Conservation (phyloP, 2,888 invertebrate genomes). For the Drosophila colorata region DNA sequence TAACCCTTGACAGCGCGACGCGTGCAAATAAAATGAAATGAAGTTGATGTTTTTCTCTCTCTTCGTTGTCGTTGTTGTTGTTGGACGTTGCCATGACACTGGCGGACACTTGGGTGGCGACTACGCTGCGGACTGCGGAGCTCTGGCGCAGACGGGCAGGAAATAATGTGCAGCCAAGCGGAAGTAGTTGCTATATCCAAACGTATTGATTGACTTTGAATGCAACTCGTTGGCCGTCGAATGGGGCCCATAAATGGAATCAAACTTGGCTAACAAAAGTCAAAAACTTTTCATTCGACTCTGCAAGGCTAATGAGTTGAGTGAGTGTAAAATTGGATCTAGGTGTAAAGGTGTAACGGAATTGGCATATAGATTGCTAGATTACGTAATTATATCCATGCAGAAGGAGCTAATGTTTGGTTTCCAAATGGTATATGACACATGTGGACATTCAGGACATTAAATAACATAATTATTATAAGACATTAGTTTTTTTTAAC, state of each 20-base stretch:
- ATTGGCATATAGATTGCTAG: constrained; percentile 8
- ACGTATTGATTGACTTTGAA: constrained; percentile 64
- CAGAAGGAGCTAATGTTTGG: neutral
- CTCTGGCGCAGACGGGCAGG: constrained; percentile 32
- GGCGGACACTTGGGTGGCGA: constrained; percentile 23
- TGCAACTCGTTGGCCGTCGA: constrained; percentile 26
- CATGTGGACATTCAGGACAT: neutral
- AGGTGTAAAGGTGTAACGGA: neutral
- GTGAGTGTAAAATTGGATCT: constrained; percentile 30
- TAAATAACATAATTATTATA: too few species aligned
- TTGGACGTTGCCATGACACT: constrained; percentile 52
- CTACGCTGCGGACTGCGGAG: neutral
- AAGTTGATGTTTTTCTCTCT: constrained; percentile 31
- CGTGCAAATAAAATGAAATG: constrained; percentile 65
- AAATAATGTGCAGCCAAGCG: constrained; percentile 66
- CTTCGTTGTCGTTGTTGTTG: constrained; percentile 19
- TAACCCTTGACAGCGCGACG: constrained; percentile 68
- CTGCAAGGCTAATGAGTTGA: constrained; percentile 21
- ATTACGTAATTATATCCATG: neutral
- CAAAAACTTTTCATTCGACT: constrained; percentile 25
- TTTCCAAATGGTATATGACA: neutral
- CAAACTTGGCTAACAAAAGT: constrained; percentile 39
- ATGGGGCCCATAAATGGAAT: constrained; percentile 35
- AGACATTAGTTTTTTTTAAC: too few species aligned
- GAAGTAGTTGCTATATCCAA: constrained; percentile 69